Evolutionary conservation across 30 jellyfish, hydroid and myxozoan genomes (phyloP), one percentile per base, ranked within the genome.

Genomic region (Pelagia noctiluca): DNA sequence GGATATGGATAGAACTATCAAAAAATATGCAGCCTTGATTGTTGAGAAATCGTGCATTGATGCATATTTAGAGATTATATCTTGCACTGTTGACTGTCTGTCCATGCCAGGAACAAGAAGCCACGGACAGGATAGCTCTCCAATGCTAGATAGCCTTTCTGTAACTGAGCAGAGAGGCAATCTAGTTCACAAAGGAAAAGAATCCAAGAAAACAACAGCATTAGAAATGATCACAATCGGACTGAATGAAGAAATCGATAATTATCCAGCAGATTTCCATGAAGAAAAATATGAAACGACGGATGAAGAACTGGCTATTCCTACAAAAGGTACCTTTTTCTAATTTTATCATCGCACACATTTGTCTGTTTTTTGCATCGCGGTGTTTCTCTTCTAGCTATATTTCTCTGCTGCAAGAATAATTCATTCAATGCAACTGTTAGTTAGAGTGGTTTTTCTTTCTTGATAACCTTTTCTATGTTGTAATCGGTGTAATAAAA

Each of bases 21-120:
- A 25, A 3, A 5, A 5, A 52, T 52, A 52, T 61, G 68, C 46
- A 33, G 30, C 19, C 13, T n/a, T 1, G 1, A 2, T 77, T 3
- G 69, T 60, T 16, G 78, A 77, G 57, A 77, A 57, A 24, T 28
- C 77, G 31, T 19, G 65, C 47, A 29, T 53, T 77, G 80, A 77
- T 77, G 88, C 88, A 13, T 60, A 77, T 19, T 35, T 77, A 23
- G 78, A 61, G 2, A 38, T 77, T 54, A 67, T 60, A 7, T 24
- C 47, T 32, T 35, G 24, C 2, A 57, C 47, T 1, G 7, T 35
- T 12, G 50, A 30, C 21, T 10, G 4, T 19, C 85, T 29, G 25
- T 8, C 28, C 30, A 66, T 66, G 2, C 34, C 79, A 66, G 79
- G 18, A 26, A 46, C 18, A 24, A 29, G 7, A 32, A 61, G 34